These are phyloP conservation scores for Chlorocebus sabaeus DNA, from an alignment of 2,113 vertebrate species.

Conservation along the genomic window DNA sequence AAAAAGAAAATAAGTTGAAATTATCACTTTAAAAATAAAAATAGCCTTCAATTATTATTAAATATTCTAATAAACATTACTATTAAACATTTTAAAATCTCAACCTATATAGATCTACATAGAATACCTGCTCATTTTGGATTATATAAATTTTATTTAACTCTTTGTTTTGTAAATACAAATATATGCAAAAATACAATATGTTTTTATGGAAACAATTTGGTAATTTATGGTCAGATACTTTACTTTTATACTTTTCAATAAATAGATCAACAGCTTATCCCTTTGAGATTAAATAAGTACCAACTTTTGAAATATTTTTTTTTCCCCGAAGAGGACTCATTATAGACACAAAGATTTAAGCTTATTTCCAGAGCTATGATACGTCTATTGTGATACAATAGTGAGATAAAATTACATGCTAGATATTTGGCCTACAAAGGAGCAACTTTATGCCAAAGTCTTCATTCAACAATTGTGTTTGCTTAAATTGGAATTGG, in stretches of 20 bases:
- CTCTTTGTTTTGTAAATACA: background rate
- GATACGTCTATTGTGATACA: background rate
- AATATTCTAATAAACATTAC: background rate
- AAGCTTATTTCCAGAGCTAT: background rate
- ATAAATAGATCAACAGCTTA: background rate
- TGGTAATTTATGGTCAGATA: background rate
- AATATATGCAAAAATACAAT: background rate
- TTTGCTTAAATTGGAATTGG: background rate
- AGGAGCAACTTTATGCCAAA: background rate
- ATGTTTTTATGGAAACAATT: background rate
- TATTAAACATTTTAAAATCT: background rate
- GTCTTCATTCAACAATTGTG: background rate
- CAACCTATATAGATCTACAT: background rate
- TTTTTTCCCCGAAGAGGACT: background rate
- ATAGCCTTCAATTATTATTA: background rate
- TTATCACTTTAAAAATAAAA: conserved; percentile 42
- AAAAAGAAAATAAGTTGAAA: conserved; percentile 45
- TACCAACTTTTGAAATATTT: background rate
- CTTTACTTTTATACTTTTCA: background rate
- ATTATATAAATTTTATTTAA: background rate
- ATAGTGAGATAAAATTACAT: background rate
- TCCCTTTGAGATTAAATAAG: background rate
- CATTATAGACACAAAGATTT: background rate
- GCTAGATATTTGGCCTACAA: background rate
- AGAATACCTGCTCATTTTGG: background rate